These are phyloP conservation scores for Heliconius nattereri DNA, from an alignment of 1,140 invertebrate species.

Conservation along the genomic window DNA sequence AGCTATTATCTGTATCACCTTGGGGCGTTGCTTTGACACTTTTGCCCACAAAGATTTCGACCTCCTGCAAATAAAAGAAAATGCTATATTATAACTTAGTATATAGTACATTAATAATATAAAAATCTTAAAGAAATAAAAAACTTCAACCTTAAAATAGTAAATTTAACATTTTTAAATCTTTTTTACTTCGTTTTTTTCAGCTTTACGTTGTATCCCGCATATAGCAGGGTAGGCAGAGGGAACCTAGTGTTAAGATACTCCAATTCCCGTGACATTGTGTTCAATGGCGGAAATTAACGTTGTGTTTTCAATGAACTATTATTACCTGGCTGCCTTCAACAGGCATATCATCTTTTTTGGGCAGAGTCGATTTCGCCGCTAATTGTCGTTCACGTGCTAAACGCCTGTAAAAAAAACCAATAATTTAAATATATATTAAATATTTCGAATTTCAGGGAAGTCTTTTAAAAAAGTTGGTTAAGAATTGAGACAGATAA, in stretches of 20 bases:
- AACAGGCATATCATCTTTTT: constrained; percentile 44
- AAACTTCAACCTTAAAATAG: too few species aligned
- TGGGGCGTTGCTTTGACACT: constrained; percentile 52
- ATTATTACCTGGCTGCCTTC: constrained; percentile 62
- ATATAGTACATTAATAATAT: too few species aligned
- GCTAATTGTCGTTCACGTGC: constrained; percentile 66
- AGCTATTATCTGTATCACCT: constrained; percentile 60
- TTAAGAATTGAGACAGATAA: not conserved
- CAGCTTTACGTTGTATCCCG: too few species aligned
- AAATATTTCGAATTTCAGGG: too few species aligned
- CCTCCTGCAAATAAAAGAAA: constrained; percentile 58
- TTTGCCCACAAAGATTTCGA: constrained; percentile 74
- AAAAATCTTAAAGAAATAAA: too few species aligned
- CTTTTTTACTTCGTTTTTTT: too few species aligned
- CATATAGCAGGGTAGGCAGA: too few species aligned
- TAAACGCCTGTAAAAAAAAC: constrained; percentile 54
- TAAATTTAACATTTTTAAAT: too few species aligned
- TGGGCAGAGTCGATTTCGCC: constrained; percentile 45
- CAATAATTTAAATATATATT: not conserved
- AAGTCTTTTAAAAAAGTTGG: not conserved
- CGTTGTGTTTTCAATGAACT: too few species aligned
- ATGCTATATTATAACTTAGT: not conserved
- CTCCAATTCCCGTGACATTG: too few species aligned
- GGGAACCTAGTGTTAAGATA: too few species aligned
- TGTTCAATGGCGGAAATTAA: too few species aligned